These are phyloP conservation scores for Papilio glaucus DNA, from an alignment of 1,140 invertebrate species.

Conservation along the genomic window DNA sequence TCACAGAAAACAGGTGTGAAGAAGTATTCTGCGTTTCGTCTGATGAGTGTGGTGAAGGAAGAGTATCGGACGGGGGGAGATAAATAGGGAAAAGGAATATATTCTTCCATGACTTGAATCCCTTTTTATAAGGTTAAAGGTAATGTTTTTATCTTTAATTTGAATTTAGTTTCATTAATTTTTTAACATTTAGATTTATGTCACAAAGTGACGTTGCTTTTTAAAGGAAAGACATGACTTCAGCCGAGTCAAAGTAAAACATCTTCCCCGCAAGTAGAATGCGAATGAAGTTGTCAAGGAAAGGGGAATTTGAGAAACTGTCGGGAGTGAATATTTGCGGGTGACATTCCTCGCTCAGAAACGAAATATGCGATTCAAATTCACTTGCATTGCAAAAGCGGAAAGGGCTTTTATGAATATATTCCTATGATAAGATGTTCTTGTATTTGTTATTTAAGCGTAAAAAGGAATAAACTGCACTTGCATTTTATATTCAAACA, in stretches of 20 bases:
- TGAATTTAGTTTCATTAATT: no score
- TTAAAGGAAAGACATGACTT: neutral
- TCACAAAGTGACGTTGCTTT: neutral
- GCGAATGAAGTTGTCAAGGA: constrained; percentile 33
- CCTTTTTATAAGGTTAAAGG: no score
- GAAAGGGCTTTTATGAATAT: constrained; percentile 35
- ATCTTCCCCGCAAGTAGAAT: constrained; percentile 29
- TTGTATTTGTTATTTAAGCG: constrained; percentile 2
- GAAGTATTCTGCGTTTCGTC: no score
- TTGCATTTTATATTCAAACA: neutral
- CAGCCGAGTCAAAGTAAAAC: constrained; percentile 12
- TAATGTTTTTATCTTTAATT: no score
- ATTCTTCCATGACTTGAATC: no score
- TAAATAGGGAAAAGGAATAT: no score
- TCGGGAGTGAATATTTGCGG: constrained; percentile 35
- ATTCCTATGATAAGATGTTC: constrained; percentile 20
- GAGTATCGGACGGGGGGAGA: no score
- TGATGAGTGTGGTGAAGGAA: no score
- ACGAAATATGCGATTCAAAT: constrained; percentile 38
- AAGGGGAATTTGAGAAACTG: constrained; percentile 26
- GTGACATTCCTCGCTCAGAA: constrained; percentile 30
- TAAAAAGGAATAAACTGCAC: neutral
- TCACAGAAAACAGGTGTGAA: no score
- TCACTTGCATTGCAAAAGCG: constrained; percentile 23
- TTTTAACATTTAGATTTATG: no score